Conservation (phyloP, 2,797 vertebrate genomes). For the Hyperoplus lanceolatus region DNA sequence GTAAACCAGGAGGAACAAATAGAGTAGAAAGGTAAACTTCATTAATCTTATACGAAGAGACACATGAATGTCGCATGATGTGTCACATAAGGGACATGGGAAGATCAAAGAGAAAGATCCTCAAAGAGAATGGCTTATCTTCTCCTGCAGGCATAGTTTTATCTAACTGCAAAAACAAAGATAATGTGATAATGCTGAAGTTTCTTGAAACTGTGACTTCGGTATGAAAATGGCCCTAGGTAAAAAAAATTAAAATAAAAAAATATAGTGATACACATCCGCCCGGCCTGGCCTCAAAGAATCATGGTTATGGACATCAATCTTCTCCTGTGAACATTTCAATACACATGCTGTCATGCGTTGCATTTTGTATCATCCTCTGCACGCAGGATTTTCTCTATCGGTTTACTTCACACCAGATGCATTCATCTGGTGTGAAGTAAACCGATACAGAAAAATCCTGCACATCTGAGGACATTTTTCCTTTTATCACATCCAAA, state of each 20-base stretch:
- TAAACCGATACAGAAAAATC: not conserved
- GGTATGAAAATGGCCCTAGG: slow-evolving; percentile 8
- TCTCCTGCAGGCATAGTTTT: slow-evolving; percentile 25
- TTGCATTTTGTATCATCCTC: not conserved
- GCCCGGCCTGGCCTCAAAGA: not conserved
- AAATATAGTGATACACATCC: not conserved
- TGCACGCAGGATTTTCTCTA: no score
- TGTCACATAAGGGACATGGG: slow-evolving; percentile 44
- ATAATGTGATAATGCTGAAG: slow-evolving; percentile 12
- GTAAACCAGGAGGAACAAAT: not conserved
- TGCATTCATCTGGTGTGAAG: not conserved
- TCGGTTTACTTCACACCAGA: no score
- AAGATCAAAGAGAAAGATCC: slow-evolving; percentile 55
- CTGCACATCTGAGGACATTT: not conserved
- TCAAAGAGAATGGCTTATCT: slow-evolving; percentile 47
- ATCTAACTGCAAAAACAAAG: slow-evolving; percentile 48
- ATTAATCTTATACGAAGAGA: slow-evolving; percentile 27
- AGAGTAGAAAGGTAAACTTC: slow-evolving; percentile 1
- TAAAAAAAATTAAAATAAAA: not conserved
- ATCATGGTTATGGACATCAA: not conserved
- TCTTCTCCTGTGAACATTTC: not conserved
- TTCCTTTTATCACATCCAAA: not conserved
- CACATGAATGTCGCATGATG: slow-evolving; percentile 34
- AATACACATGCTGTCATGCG: not conserved
- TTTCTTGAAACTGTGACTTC: slow-evolving; percentile 15